Conservation (phyloP, 2,888 invertebrate genomes). For the Notocelia uddmanniana region DNA sequence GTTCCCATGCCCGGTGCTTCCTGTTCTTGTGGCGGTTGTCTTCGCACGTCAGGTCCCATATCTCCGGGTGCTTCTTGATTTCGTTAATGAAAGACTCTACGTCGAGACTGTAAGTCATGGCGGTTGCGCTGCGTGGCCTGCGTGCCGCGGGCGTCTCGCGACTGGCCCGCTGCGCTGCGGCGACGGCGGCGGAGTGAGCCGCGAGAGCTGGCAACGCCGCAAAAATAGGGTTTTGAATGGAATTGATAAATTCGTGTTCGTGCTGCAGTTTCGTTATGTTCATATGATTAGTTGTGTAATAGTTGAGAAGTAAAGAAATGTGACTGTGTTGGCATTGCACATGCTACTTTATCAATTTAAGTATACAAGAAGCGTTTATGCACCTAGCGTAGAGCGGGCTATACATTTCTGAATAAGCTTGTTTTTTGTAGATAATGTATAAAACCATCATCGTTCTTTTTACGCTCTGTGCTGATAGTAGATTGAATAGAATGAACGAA, state of each 20-base stretch:
- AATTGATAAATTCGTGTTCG: conserved; percentile 39
- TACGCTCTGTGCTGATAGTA: background rate
- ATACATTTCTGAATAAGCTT: background rate
- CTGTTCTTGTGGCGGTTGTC: conserved; percentile 59
- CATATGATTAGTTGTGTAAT: conserved; percentile 17
- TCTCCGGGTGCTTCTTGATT: conserved; percentile 68
- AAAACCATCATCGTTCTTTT: background rate
- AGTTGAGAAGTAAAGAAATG: background rate
- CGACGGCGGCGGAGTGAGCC: conserved; percentile 35
- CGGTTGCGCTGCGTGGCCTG: conserved; percentile 52
- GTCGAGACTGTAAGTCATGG: conserved; percentile 64
- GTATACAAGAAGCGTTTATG: background rate
- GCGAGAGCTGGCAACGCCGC: conserved; percentile 54
- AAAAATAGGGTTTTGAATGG: conserved; percentile 50
- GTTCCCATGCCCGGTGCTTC: conserved; percentile 67
- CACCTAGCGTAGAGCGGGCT: background rate
- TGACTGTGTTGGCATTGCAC: background rate
- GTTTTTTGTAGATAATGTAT: background rate
- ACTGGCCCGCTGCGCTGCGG: conserved; percentile 54
- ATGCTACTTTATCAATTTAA: too few relatives aligned
- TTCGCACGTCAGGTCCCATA: conserved; percentile 69
- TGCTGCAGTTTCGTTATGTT: conserved; percentile 23
- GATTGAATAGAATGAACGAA: background rate
- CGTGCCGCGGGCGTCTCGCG: conserved; percentile 58
- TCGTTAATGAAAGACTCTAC: conserved; percentile 71